These are phyloP conservation scores for Pelecanoides urinatrix DNA, from an alignment of 2,113 vertebrate genomes.

Conservation along the genomic window DNA sequence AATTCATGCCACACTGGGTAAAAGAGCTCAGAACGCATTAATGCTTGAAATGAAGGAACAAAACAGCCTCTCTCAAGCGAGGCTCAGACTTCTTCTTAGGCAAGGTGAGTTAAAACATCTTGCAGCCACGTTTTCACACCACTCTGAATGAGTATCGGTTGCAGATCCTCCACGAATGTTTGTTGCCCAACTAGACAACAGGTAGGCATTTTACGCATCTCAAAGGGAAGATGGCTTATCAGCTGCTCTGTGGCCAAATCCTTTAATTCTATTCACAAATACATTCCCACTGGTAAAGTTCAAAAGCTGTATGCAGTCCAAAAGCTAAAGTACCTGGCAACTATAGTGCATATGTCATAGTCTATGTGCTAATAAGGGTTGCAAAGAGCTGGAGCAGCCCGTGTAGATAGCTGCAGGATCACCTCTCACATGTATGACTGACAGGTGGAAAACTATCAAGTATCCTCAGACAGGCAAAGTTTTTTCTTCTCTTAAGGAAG, in stretches of 20 bases:
- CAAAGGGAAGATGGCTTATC: not conserved
- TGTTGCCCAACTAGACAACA: not conserved
- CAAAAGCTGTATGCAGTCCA: not conserved
- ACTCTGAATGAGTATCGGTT: not conserved
- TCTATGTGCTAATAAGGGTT: not conserved
- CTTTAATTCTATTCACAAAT: not conserved
- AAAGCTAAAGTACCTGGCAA: not conserved
- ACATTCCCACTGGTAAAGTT: not conserved
- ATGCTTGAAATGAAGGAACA: not conserved
- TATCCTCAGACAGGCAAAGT: not conserved
- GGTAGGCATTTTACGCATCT: not conserved
- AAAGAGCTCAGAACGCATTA: not conserved
- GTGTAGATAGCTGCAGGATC: not conserved
- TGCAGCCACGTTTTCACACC: not conserved
- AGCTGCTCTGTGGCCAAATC: not conserved
- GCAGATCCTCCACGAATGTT: not conserved
- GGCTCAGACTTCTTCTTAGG: not conserved
- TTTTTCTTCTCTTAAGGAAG: not conserved
- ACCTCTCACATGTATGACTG: not conserved
- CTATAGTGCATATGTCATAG: not conserved
- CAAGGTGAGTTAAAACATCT: not conserved
- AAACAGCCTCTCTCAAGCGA: not conserved
- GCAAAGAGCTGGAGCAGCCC: not conserved
- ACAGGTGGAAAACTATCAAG: not conserved
- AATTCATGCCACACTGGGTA: not conserved